These are phyloP conservation scores for Triops cancriformis DNA, from an alignment of 1,140 invertebrate genomes.

Conservation along the genomic window DNA sequence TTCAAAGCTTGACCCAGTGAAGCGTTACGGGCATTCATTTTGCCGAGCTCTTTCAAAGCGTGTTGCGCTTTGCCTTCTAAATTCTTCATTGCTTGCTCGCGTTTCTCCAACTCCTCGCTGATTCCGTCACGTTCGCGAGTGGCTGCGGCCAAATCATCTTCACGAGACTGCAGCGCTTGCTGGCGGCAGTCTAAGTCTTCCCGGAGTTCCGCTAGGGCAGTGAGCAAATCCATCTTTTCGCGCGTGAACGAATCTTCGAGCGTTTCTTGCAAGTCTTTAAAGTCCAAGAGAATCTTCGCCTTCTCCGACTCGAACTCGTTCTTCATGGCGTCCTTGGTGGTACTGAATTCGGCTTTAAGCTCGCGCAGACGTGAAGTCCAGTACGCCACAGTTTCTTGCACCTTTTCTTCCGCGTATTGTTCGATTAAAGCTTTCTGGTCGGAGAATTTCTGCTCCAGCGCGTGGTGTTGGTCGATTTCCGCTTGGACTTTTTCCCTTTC, in stretches of 20 bases:
- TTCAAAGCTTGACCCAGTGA: not conserved
- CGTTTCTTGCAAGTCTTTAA: not conserved
- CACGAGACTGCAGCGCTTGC: not conserved
- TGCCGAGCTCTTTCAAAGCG: conserved; percentile 30
- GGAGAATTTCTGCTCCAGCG: not conserved
- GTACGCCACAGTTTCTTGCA: not conserved
- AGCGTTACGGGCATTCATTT: conserved; percentile 31
- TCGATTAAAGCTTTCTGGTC: conserved; percentile 17
- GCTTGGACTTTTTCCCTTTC: no score
- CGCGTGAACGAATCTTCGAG: not conserved
- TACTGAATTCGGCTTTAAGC: not conserved
- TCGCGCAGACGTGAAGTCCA: not conserved
- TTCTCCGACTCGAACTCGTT: not conserved
- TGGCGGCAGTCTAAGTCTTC: not conserved
- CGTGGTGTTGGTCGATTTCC: not conserved
- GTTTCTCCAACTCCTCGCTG: conserved; percentile 30
- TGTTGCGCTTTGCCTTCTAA: conserved; percentile 34
- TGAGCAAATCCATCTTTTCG: not conserved
- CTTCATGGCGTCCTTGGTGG: not conserved
- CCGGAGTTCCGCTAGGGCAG: not conserved
- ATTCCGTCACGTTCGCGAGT: conserved; percentile 30
- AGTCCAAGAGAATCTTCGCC: not conserved
- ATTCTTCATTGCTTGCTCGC: conserved; percentile 33
- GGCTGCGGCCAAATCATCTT: not conserved
- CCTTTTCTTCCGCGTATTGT: not conserved